phyloP scores from a whole-genome alignment of 2,113 vertebrate genomes.

The Diadophis punctatus region DNA sequence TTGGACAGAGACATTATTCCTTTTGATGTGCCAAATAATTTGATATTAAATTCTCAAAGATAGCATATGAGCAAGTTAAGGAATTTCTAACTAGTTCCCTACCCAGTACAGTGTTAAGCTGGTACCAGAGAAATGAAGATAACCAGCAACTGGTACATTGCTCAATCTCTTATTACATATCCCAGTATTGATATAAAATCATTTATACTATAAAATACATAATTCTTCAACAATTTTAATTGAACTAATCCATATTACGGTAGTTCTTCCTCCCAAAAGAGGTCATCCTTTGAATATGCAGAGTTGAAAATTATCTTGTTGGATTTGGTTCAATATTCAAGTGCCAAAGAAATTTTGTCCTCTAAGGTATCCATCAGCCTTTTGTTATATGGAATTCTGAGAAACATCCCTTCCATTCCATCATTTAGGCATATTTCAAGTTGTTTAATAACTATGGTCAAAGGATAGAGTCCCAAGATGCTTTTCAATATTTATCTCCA shows the following conservation, averaged over 20 bases:
- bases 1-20: background rate
- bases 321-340: background rate
- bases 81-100: background rate
- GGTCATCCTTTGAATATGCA: background rate
- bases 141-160: background rate
- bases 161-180: background rate
- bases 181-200: background rate
- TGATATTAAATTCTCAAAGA: background rate
- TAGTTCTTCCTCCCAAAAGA: background rate
- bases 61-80: background rate
- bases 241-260: background rate
- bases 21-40: background rate
- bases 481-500: background rate
- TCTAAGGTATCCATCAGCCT: background rate
- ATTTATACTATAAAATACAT: background rate
- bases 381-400: background rate
- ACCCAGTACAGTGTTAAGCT: background rate
- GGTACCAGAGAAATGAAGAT: background rate
- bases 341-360: background rate
- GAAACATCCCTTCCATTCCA: background rate
- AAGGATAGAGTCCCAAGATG: background rate
- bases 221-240: background rate
- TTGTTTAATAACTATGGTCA: background rate
- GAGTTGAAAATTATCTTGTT: background rate
- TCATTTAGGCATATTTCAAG: background rate